Conservation (phyloP, 92 coral and sea anemone species). For the Metridium senile region DNA sequence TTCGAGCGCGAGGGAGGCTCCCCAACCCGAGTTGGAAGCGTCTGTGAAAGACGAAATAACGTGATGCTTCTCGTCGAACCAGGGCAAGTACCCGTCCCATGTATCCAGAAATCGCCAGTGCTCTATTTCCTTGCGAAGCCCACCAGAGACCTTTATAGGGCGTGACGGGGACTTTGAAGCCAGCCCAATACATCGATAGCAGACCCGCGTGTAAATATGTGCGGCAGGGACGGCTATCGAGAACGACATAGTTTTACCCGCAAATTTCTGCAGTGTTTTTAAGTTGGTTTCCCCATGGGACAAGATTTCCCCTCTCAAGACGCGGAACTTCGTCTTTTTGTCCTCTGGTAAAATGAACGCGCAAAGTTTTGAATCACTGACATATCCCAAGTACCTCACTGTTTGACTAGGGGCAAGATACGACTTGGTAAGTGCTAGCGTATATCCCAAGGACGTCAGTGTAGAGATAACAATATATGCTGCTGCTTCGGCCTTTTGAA, state of each 20-base stretch:
- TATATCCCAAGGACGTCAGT: slow-evolving; percentile 59
- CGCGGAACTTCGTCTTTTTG: slow-evolving; percentile 53
- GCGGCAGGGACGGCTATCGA: slow-evolving; percentile 51
- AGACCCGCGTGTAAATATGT: slow-evolving; percentile 32
- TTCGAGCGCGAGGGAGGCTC: too few relatives aligned
- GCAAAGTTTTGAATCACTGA: slow-evolving; percentile 38
- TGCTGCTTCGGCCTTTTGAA: slow-evolving; percentile 51
- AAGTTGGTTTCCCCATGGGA: slow-evolving; percentile 14
- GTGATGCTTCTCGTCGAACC: slow-evolving; percentile 13
- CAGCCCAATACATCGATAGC: slow-evolving; percentile 26
- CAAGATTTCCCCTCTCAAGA: slow-evolving; percentile 45
- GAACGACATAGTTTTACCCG: slow-evolving; percentile 63
- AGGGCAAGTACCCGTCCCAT: slow-evolving; percentile 37
- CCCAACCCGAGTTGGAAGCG: too few relatives aligned
- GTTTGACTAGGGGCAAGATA: slow-evolving; percentile 38
- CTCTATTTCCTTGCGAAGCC: not conserved
- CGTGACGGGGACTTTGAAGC: not conserved
- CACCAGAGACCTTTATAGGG: not conserved
- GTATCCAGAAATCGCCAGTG: not conserved
- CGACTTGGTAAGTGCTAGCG: slow-evolving; percentile 53
- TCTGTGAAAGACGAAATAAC: too few relatives aligned
- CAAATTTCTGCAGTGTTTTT: slow-evolving; percentile 43
- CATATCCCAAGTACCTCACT: slow-evolving; percentile 63
- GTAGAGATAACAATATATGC: slow-evolving; percentile 53
- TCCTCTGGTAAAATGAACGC: slow-evolving; percentile 67